These are phyloP conservation scores for Psephotus haematonotus DNA, from an alignment of 2,113 vertebrate species.

Conservation along the genomic window DNA sequence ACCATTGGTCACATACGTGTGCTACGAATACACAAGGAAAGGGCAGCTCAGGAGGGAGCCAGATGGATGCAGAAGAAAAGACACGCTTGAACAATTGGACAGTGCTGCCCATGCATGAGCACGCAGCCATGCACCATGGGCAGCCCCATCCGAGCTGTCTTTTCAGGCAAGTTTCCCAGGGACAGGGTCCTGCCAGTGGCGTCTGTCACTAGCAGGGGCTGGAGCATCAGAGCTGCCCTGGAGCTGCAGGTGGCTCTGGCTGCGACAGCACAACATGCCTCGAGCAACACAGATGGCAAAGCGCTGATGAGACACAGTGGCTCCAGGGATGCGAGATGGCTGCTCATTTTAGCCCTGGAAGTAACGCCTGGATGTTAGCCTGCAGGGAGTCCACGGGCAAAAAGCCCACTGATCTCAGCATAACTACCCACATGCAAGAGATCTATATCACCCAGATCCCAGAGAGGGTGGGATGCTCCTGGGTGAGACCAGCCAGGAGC, in stretches of 20 bases:
- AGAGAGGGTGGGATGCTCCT: background rate
- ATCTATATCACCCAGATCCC: rapidly evolving
- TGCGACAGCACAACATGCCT: background rate
- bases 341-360: background rate
- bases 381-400: rapidly evolving
- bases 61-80: background rate
- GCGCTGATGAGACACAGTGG: background rate
- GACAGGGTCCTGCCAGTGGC: background rate
- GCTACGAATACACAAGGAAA: rapidly evolving
- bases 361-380: background rate
- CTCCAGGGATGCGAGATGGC: background rate
- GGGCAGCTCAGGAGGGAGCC: background rate
- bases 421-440: background rate
- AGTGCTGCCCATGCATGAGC: rapidly evolving
- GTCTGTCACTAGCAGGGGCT: background rate
- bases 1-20: rapidly evolving
- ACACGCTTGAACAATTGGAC: rapidly evolving
- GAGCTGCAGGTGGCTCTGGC: background rate
- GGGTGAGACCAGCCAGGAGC: background rate
- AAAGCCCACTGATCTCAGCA: background rate
- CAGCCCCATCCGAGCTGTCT: background rate
- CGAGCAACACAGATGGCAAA: background rate
- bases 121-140: rapidly evolving
- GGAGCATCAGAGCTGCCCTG: background rate
- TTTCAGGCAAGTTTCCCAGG: background rate